These are phyloP conservation scores for Enteromius radiatus DNA, from an alignment of 2,797 vertebrate genomes.

Conservation along the genomic window DNA sequence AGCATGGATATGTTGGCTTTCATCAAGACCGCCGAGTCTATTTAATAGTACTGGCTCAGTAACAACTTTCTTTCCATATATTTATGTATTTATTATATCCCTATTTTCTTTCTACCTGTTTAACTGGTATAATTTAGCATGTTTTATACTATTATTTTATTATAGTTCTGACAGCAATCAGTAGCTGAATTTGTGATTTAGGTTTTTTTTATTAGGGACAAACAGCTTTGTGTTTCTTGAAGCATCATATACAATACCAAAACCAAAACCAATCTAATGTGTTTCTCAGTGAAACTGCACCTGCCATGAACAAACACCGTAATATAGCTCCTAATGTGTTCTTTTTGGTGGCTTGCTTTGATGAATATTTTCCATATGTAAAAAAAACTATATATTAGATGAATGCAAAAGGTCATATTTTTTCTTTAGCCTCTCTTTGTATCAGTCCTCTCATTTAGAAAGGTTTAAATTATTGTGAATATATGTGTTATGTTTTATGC, in stretches of 20 bases:
- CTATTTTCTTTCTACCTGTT: background rate
- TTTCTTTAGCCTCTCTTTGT: background rate
- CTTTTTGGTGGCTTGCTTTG: background rate
- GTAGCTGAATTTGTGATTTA: background rate
- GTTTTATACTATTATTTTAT: background rate
- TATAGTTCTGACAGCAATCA: background rate
- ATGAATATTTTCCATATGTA: background rate
- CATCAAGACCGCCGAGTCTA: background rate
- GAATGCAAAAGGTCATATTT: background rate
- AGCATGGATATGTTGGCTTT: background rate
- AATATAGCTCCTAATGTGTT: background rate
- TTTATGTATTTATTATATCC: background rate
- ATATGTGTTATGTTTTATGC: background rate
- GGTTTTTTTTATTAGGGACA: background rate
- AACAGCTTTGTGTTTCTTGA: background rate
- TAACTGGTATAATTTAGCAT: background rate
- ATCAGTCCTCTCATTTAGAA: background rate
- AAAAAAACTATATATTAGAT: background rate
- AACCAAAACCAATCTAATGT: no score
- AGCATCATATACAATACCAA: background rate
- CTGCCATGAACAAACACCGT: background rate
- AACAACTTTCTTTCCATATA: background rate
- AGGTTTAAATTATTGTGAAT: background rate
- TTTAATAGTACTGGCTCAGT: background rate
- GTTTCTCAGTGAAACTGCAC: background rate